Conservation (phyloP, 92 coral and sea anemone species). For the Porites cylindrica region DNA sequence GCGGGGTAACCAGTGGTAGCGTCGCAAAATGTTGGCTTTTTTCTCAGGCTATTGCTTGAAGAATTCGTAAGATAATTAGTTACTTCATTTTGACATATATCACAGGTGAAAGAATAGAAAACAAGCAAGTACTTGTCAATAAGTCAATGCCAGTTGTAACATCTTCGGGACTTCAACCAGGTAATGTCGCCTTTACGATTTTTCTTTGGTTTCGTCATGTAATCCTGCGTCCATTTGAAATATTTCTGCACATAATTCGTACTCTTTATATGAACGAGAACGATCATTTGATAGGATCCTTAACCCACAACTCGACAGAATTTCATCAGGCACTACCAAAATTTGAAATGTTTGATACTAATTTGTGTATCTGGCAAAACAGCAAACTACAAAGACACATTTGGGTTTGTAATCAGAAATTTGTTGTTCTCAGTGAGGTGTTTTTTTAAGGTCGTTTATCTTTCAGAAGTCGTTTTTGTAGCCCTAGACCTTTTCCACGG, state of each 20-base stretch:
- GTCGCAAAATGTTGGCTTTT: too few relatives aligned
- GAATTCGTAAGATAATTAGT: too few relatives aligned
- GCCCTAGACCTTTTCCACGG: neutral
- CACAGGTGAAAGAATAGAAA: conserved; percentile 92
- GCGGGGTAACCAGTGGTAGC: too few relatives aligned
- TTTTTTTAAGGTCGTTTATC: too few relatives aligned
- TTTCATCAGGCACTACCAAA: neutral
- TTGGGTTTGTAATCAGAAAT: too few relatives aligned
- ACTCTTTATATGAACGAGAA: too few relatives aligned
- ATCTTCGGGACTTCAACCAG: conserved; percentile 80
- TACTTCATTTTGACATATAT: neutral
- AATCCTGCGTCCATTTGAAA: too few relatives aligned
- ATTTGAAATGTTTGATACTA: neutral
- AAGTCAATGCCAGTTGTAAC: conserved; percentile 98
- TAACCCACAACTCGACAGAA: neutral
- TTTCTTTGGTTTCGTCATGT: neutral
- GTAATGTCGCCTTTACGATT: conserved; percentile 19
- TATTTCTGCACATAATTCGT: too few relatives aligned
- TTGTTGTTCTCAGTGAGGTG: too few relatives aligned
- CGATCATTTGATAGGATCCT: too few relatives aligned
- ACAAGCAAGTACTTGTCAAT: conserved; percentile 91
- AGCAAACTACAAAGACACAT: too few relatives aligned
- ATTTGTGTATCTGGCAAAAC: neutral
- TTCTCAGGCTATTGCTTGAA: too few relatives aligned
- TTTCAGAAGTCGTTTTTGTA: neutral